These are phyloP conservation scores for Telmatochromis brachygnathus DNA, from an alignment of 2,113 vertebrate species.

Conservation along the genomic window DNA sequence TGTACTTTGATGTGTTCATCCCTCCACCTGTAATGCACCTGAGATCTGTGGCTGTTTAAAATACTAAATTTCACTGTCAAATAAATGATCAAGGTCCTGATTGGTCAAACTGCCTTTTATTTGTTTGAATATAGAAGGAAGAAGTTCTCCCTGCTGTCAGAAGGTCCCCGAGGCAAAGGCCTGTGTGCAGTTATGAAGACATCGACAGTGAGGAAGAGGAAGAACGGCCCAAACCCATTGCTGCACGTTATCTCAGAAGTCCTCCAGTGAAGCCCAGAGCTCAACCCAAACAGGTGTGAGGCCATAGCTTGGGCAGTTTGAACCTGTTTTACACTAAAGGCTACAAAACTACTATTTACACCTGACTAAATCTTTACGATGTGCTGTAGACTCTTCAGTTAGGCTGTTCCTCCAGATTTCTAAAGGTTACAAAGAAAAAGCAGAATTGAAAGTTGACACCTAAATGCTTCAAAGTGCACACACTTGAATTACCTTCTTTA, in stretches of 20 bases:
- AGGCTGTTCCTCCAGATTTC: background rate
- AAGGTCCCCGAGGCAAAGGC: slow-evolving; percentile 9
- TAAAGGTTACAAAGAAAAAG: background rate
- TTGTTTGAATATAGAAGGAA: background rate
- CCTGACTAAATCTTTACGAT: background rate
- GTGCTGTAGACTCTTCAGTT: background rate
- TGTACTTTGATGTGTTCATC: background rate
- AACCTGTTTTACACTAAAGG: background rate
- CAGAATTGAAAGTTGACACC: background rate
- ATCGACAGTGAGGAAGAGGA: slow-evolving; percentile 26
- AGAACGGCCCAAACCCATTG: slow-evolving; percentile 1
- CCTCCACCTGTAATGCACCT: background rate
- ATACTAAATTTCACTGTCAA: background rate
- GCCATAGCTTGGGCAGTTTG: background rate
- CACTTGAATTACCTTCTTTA: background rate
- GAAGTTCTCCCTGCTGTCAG: background rate
- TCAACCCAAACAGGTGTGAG: slow-evolving; percentile 41
- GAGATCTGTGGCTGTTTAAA: background rate
- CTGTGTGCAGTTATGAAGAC: background rate
- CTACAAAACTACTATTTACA: background rate
- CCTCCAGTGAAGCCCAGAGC: slow-evolving; percentile 16
- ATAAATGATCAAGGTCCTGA: background rate
- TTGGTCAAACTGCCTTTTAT: background rate
- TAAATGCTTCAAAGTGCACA: background rate
- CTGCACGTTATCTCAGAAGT: slow-evolving; percentile 19